Base-by-base conservation (phyloP, 2,113 vertebrate species). In the Pao palembangensis region DNA sequence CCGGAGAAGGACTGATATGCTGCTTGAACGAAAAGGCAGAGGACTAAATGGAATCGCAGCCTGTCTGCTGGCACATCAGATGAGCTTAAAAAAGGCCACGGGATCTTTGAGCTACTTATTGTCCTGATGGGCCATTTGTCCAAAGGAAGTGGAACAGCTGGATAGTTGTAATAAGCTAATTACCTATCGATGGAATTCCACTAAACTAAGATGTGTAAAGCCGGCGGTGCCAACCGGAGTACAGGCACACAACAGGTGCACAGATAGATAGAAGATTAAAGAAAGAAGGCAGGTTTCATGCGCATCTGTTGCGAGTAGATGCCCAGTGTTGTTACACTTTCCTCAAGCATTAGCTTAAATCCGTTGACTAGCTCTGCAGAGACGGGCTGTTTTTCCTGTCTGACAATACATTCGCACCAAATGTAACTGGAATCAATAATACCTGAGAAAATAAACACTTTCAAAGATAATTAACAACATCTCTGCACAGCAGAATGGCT, bases 1-100 rank as follows among this genome's bases (percentile, higher is more conserved):
- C 73, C 76, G 76, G 62, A 71, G 47, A 83, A 77, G 73, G 77
- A 86, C 85, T 84, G 61, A 86, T 87, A 86, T 78, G 80, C 73
- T 78, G 85, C 83, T 87, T 79, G 83, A 87, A 89, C 81, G 81
- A 84, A 88, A 87, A 80, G 63, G n/a, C n/a, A 61, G 23, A 28
- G 49, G 55, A 85, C 78, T 67, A 71, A 84, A 83, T 81, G 79
- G 80, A 86, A 88, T 86, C 85, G 82, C 70, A 82, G 67, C 67
- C 72, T 71, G 79, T 86, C 69, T 86, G 73, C 55, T 8, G 58
- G 70, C 68, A 75, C 73, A 85, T 85, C 85, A 87, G 44, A 47
- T 3, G n/a, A 47, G 44, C 6, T 16, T 6, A 16, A 83, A 73
- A 71, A 68, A 50, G 75, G 76, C 75, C 69, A 63, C 52, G 53